Conservation (phyloP, 2,888 invertebrate species). For the Phengaris alcon region DNA sequence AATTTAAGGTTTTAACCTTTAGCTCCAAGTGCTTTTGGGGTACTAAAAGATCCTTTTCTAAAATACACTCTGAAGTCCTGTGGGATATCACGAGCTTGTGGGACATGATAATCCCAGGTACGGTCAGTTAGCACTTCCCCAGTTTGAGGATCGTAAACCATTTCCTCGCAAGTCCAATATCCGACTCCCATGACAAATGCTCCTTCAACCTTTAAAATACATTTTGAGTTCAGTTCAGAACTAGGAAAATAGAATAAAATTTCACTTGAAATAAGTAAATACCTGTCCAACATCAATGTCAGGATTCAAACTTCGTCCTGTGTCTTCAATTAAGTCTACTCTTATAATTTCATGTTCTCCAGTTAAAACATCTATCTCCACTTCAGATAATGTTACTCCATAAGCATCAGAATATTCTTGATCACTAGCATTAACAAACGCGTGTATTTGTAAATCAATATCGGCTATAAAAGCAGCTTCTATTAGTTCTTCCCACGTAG, state of each 20-base stretch:
- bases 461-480: conserved; percentile 67
- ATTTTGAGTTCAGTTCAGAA: not conserved
- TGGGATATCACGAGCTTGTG: conserved; percentile 82
- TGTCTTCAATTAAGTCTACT: conserved; percentile 85
- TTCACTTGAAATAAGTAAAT: conserved; percentile 29
- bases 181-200: conserved; percentile 84
- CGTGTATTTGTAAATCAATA: conserved; percentile 75
- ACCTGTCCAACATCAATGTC: conserved; percentile 85
- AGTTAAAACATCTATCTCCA: conserved; percentile 87
- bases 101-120: conserved; percentile 84
- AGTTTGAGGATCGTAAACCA: conserved; percentile 75
- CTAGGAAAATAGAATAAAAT: not conserved
- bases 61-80: conserved; percentile 81
- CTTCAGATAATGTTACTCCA: conserved; percentile 81
- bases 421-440: conserved; percentile 64
- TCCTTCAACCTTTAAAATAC: conserved; percentile 67
- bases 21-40: conserved; percentile 77
- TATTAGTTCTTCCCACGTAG: conserved; percentile 78
- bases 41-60: conserved; percentile 77
- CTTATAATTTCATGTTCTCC: conserved; percentile 83
- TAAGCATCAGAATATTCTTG: conserved; percentile 78
- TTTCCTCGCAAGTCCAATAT: conserved; percentile 82
- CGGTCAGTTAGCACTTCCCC: conserved; percentile 81
- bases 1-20: conserved; percentile 52
- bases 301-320: conserved; percentile 84